A percentile compares a stretch with the other conserved stretches of the same genome.
These are phyloP conservation scores for Hypomesus transpacificus DNA, from an alignment of 2,113 vertebrate species.

Conservation along the genomic window DNA sequence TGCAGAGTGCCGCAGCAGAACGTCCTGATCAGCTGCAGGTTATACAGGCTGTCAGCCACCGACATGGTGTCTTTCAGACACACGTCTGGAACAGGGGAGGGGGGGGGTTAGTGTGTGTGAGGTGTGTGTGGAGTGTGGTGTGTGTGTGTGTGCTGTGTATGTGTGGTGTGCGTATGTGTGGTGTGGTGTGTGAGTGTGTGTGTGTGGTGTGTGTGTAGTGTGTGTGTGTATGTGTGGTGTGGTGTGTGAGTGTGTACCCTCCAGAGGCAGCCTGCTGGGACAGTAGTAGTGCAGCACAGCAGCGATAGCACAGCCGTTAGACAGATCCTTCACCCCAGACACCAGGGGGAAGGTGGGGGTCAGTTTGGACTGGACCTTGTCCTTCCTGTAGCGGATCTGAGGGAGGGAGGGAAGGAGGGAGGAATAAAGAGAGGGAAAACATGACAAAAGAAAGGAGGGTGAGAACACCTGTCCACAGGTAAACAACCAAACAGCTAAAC, in stretches of 20 bases:
- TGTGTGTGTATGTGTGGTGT: neutral
- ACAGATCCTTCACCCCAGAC: constrained; percentile 80
- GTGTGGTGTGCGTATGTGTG: neutral
- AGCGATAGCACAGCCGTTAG: constrained; percentile 84
- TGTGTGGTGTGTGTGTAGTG: constrained; percentile 4
- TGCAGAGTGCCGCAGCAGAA: constrained; percentile 77
- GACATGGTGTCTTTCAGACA: constrained; percentile 94
- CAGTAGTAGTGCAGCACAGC: constrained; percentile 85
- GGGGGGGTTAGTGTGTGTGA: neutral
- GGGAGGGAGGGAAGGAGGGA: neutral
- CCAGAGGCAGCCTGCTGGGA: constrained; percentile 77
- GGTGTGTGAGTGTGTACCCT: constrained; percentile 68
- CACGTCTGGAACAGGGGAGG: constrained; percentile 70
- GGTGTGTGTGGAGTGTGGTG: neutral
- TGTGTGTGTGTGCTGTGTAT: neutral
- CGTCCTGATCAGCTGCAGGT: constrained; percentile 83
- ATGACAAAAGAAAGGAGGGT: too few species aligned
- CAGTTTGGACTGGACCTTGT: constrained; percentile 81
- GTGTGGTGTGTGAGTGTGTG: neutral
- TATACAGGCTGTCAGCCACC: constrained; percentile 86
- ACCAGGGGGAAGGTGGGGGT: constrained; percentile 83
- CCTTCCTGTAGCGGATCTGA: constrained; percentile 90
- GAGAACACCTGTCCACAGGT: too few species aligned
- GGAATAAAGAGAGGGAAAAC: neutral
- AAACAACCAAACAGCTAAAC: too few species aligned